Conservation (phyloP, 2,797 vertebrate species). For the Lepidocolaptes lacrymiger region DNA sequence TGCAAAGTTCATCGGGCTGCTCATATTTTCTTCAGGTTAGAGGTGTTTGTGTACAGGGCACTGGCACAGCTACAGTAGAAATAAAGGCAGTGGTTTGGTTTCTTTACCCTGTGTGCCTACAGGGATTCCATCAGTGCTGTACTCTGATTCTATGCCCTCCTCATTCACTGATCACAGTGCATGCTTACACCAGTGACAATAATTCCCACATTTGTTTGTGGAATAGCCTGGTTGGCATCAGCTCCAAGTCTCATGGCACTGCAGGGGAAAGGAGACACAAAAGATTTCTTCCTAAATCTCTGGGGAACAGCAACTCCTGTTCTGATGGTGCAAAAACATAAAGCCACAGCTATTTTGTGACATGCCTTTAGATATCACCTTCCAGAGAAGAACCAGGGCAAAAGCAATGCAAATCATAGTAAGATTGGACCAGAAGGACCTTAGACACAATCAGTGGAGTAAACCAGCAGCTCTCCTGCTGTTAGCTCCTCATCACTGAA, state of each 20-base stretch:
- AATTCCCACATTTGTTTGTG: not conserved
- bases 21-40: not conserved
- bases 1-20: not conserved
- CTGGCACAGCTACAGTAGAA: not conserved
- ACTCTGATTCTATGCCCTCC: not conserved
- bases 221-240: not conserved
- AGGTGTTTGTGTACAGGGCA: not conserved
- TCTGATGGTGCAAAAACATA: not conserved
- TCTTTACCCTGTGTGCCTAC: not conserved
- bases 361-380: not conserved
- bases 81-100: not conserved
- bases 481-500: not conserved
- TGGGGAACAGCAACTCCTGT: not conserved
- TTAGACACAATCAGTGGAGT: not conserved
- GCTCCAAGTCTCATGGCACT: not conserved
- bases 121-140: not conserved
- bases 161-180: not conserved
- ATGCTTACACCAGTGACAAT: not conserved
- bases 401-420: not conserved
- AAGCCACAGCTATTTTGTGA: not conserved
- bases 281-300: not conserved
- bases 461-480: not conserved
- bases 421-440: conserved; percentile 3
- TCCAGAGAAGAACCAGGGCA: not conserved
- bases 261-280: not conserved